phyloP scores from a whole-genome alignment of 2,113 vertebrate genomes.

The Trinectes maculatus region DNA sequence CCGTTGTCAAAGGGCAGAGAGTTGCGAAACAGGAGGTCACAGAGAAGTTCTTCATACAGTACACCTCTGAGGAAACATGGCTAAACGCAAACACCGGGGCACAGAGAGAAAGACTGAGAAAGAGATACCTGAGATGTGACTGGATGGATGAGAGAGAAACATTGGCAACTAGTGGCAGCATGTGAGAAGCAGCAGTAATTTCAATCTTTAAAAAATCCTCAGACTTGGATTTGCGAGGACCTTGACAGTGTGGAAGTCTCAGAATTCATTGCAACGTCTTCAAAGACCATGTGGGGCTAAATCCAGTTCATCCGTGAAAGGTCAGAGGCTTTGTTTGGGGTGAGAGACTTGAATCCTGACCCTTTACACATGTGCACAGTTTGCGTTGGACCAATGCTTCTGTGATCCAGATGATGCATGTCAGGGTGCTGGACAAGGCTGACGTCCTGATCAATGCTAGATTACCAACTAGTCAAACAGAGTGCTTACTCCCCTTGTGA shows the following conservation, averaged over 20 bases:
- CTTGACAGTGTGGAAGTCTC: slow-evolving; percentile 23
- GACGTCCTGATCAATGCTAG: too few relatives aligned
- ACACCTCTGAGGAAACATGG: slow-evolving; percentile 60
- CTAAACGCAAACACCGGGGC: slow-evolving; percentile 25
- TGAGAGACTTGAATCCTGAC: not conserved
- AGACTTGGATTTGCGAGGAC: not conserved
- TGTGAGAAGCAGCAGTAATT: slow-evolving; percentile 1
- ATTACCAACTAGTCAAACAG: too few relatives aligned
- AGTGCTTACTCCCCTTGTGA: too few relatives aligned
- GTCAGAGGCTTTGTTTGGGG: too few relatives aligned
- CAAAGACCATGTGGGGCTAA: not conserved
- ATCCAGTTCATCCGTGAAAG: not conserved
- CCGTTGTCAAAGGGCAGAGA: slow-evolving; percentile 5
- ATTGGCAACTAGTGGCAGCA: not conserved
- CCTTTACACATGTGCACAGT: too few relatives aligned
- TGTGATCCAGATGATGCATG: too few relatives aligned
- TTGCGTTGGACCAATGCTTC: too few relatives aligned
- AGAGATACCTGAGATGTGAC: slow-evolving; percentile 72
- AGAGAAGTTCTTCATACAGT: slow-evolving; percentile 36
- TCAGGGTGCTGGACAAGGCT: too few relatives aligned
- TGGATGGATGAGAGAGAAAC: slow-evolving; percentile 16
- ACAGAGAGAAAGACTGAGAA: slow-evolving; percentile 14
- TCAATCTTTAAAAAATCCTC: not conserved
- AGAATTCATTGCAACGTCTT: slow-evolving; percentile 2
- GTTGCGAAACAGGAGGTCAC: slow-evolving; percentile 30